Percentiles rank a stretch among this genome's conserved stretches.
Evolutionary conservation across 2,113 vertebrate genomes (phyloP).

Genomic region (Cichladusa arquata): DNA sequence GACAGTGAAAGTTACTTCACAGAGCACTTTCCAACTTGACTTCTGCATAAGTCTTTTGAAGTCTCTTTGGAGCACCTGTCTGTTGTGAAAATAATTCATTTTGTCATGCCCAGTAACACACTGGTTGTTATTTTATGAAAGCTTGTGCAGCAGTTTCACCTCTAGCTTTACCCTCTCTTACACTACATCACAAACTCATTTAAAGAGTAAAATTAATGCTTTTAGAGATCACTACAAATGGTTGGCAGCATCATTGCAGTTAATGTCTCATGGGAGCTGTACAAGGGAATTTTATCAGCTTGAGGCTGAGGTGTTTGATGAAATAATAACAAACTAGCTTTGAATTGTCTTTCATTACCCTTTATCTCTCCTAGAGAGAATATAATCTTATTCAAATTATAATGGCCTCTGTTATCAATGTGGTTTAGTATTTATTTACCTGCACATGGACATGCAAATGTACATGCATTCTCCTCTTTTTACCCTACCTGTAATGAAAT

Average conservation of each 20-base stretch:
- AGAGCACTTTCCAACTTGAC: not conserved
- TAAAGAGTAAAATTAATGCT: constrained; percentile 76
- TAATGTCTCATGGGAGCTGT: constrained; percentile 70
- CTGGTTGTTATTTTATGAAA: constrained; percentile 49
- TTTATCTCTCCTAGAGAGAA: constrained; percentile 79
- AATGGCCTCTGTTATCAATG: constrained; percentile 79
- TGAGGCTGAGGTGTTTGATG: constrained; percentile 76
- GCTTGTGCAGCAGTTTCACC: constrained; percentile 64
- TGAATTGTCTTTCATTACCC: constrained; percentile 81
- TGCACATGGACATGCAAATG: constrained; percentile 72
- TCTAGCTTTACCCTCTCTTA: constrained; percentile 69
- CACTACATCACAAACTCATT: constrained; percentile 74
- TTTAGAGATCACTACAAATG: constrained; percentile 76
- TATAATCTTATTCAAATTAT: constrained; percentile 84
- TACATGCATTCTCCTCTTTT: constrained; percentile 60
- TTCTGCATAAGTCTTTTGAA: constrained; percentile 19
- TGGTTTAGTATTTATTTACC: constrained; percentile 81
- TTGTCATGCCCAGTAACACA: constrained; percentile 56
- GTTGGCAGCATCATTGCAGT: constrained; percentile 59
- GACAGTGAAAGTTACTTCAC: constrained; percentile 2
- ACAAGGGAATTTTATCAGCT: constrained; percentile 75
- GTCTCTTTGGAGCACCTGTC: constrained; percentile 57
- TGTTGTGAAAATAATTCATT: constrained; percentile 59
- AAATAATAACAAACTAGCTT: constrained; percentile 81
- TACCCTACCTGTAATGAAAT: constrained; percentile 74